Conservation (phyloP, 1,140 invertebrate genomes). For the Drosophila kohkoa region DNA sequence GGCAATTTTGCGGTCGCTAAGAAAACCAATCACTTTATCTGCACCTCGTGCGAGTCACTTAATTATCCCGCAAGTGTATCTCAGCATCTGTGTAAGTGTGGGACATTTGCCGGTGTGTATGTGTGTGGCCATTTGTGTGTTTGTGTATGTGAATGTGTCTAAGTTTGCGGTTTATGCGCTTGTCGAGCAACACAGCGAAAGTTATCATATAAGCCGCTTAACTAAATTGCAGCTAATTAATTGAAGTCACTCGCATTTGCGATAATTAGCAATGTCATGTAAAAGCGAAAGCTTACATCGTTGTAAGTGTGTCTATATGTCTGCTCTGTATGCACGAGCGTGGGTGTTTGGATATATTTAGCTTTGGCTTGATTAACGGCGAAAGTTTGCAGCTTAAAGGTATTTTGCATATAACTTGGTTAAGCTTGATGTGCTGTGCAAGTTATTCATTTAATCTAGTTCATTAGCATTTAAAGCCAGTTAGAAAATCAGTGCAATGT, state of each 20-base stretch:
- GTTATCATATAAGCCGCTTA: conserved; percentile 62
- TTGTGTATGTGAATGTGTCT: conserved; percentile 3
- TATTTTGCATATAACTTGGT: conserved; percentile 9
- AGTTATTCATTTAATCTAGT: conserved; percentile 6
- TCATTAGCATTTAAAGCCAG: neutral
- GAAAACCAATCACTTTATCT: conserved; percentile 42
- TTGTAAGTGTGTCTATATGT: neutral
- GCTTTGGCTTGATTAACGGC: conserved; percentile 37
- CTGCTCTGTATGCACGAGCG: conserved; percentile 6
- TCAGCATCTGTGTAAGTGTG: neutral
- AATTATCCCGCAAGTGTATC: conserved; percentile 35
- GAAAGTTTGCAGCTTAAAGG: conserved; percentile 27
- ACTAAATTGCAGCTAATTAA: conserved; percentile 68
- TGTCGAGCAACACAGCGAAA: conserved; percentile 40
- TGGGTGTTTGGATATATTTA: conserved; percentile 9
- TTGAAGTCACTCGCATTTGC: conserved; percentile 58
- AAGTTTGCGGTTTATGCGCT: conserved; percentile 44
- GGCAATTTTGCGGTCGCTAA: conserved; percentile 33
- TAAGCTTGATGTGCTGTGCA: neutral
- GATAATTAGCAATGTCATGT: conserved; percentile 54
- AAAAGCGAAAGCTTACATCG: conserved; percentile 46
- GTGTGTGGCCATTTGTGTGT: neutral
- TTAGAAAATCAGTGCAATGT: neutral
- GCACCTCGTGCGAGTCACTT: conserved; percentile 39
- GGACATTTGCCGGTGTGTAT: no score